These are phyloP conservation scores for Caenorhabditis zanzibari DNA, from an alignment of 2,888 invertebrate genomes.

Conservation along the genomic window DNA sequence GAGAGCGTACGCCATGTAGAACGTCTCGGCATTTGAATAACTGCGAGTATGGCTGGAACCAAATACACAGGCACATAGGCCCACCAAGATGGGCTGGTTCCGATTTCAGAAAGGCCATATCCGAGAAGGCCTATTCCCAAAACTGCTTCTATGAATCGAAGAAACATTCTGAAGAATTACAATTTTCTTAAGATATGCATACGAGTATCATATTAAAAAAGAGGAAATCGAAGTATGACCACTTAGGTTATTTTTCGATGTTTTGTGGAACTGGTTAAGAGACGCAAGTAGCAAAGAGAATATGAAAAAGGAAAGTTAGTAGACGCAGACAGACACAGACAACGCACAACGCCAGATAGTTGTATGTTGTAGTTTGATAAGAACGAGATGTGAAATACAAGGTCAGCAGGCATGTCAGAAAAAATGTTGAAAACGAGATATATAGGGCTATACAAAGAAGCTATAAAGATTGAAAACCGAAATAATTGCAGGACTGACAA, in stretches of 20 bases:
- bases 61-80: conserved; percentile 52
- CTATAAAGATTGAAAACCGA: too few relatives aligned
- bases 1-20: conserved; percentile 55
- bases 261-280: conserved; percentile 40
- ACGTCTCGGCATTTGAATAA: conserved; percentile 43
- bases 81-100: conserved; percentile 42
- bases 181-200: too few relatives aligned
- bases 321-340: conserved; percentile 41
- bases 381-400: conserved; percentile 29
- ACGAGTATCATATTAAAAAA: neutral
- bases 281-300: conserved; percentile 4
- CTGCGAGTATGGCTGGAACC: conserved; percentile 29
- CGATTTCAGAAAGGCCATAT: conserved; percentile 33
- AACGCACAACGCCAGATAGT: conserved; percentile 16
- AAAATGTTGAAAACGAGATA: neutral
- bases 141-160: conserved; percentile 29
- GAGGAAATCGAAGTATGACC: conserved; percentile 9
- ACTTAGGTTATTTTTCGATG: conserved; percentile 28
- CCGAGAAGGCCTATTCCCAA: conserved; percentile 37
- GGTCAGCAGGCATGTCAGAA: conserved; percentile 1
- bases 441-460: neutral
- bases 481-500: conserved; percentile 42
- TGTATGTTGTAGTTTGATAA: conserved; percentile 66
- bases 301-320: neutral
- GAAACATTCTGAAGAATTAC: conserved; percentile 38